A percentile compares a stretch with the other conserved stretches of the same genome.
These are phyloP conservation scores for Embiotoca jacksoni DNA, from an alignment of 2,113 vertebrate genomes.

Conservation along the genomic window DNA sequence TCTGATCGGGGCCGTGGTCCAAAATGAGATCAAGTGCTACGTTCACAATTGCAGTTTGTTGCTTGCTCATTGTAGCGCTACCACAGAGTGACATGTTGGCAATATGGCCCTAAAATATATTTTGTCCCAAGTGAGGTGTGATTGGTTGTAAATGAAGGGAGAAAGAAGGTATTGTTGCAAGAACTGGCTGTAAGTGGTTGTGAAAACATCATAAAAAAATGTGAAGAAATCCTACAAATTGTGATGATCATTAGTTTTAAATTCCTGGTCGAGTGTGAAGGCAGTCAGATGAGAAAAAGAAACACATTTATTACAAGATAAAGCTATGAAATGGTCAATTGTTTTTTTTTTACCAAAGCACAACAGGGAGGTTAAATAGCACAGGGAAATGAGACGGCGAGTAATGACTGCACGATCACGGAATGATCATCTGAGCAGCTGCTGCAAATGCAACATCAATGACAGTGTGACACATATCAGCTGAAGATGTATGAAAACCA, in stretches of 20 bases:
- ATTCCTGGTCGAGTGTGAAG: neutral
- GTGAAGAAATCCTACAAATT: too few relatives aligned
- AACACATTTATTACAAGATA: neutral
- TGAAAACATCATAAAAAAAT: slow-evolving; percentile 3
- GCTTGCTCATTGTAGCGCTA: neutral
- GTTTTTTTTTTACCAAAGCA: slow-evolving; percentile 34
- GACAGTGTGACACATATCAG: slow-evolving; percentile 61
- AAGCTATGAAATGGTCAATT: slow-evolving; percentile 4
- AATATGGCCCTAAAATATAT: too few relatives aligned
- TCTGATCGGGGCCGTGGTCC: slow-evolving; percentile 3
- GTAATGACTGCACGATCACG: slow-evolving; percentile 51
- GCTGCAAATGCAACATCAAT: slow-evolving; percentile 59
- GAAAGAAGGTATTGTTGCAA: neutral
- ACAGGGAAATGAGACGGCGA: slow-evolving; percentile 35
- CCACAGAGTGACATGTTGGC: too few relatives aligned
- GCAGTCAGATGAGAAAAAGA: neutral
- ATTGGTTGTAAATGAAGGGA: neutral
- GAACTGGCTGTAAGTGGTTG: neutral
- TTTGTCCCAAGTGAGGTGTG: too few relatives aligned
- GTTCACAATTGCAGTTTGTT: slow-evolving; percentile 5
- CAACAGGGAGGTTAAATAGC: slow-evolving; percentile 61
- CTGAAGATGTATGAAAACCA: slow-evolving; percentile 69
- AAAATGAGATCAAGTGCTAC: slow-evolving; percentile 32
- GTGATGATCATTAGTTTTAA: neutral
- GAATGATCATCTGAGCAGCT: slow-evolving; percentile 62